Conservation (phyloP, 1,140 invertebrate genomes). For the Drosophila arizonae region DNA sequence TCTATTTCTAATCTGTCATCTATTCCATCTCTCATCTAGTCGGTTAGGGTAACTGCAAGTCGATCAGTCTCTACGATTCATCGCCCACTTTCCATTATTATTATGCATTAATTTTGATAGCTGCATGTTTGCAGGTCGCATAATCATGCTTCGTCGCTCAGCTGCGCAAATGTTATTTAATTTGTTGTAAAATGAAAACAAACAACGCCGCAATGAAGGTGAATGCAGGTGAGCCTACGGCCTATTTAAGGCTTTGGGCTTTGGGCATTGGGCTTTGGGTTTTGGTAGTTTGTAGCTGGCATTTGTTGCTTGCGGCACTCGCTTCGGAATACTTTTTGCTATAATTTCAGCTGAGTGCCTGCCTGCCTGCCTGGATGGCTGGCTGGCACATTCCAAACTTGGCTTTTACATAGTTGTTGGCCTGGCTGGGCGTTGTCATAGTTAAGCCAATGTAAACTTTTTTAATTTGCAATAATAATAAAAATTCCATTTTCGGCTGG, state of each 20-base stretch:
- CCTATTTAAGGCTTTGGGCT: slow-evolving; percentile 19
- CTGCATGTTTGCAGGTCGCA: slow-evolving; percentile 41
- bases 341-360: neutral
- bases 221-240: slow-evolving; percentile 40
- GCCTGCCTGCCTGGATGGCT: no score
- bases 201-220: slow-evolving; percentile 1
- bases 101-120: slow-evolving; percentile 47
- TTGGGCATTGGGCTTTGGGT: no score
- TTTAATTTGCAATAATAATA: slow-evolving; percentile 82
- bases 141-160: slow-evolving; percentile 55
- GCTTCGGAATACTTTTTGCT: slow-evolving; percentile 65
- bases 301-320: slow-evolving; percentile 64
- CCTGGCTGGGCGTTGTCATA: slow-evolving; percentile 49
- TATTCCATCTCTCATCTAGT: no score
- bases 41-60: no score
- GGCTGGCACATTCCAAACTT: slow-evolving; percentile 47
- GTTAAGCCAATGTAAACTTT: slow-evolving; percentile 78
- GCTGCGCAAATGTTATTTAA: slow-evolving; percentile 71
- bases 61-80: neutral
- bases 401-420: slow-evolving; percentile 69
- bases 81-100: neutral
- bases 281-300: slow-evolving; percentile 21
- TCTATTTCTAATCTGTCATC: neutral
- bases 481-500: slow-evolving; percentile 63
- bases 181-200: slow-evolving; percentile 41